Evolutionary conservation across 2,888 invertebrate genomes (phyloP).

Genomic region (Lochmaea capreae): DNA sequence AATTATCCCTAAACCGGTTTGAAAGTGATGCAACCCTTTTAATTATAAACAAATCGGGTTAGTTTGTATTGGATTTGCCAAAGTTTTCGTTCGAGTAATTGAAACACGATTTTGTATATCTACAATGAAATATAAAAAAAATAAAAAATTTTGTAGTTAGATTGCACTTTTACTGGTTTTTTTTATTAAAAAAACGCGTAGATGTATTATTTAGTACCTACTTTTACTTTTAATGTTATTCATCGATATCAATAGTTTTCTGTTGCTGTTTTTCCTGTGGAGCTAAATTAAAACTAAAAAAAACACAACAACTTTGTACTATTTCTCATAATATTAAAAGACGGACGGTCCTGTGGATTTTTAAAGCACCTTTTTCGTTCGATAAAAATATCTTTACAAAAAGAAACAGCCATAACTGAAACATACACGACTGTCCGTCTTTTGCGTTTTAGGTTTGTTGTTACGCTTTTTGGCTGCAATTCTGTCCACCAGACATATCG

Average conservation of each 20-base stretch:
- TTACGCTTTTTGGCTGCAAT: not conserved
- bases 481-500: not conserved
- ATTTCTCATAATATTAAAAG: conserved; percentile 40
- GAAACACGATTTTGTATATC: too few relatives aligned
- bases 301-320: conserved; percentile 45
- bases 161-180: too few relatives aligned
- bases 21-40: too few relatives aligned
- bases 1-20: too few relatives aligned
- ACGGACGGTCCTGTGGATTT: conserved; percentile 37
- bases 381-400: conserved; percentile 26
- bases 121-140: too few relatives aligned
- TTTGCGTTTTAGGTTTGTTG: conserved; percentile 27
- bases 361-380: conserved; percentile 36
- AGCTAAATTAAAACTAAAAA: conserved; percentile 30
- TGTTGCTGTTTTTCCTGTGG: conserved; percentile 21
- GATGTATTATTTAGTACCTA: not conserved
- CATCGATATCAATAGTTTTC: not conserved
- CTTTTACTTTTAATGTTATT: not conserved
- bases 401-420: conserved; percentile 30
- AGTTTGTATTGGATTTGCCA: too few relatives aligned
- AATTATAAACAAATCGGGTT: too few relatives aligned
- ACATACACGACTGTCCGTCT: conserved; percentile 22
- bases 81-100: too few relatives aligned
- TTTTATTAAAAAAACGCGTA: too few relatives aligned
- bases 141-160: too few relatives aligned